Percentiles rank a stretch among this genome's conserved stretches.
phyloP scores from a whole-genome alignment of 2,113 vertebrate genomes.

The Heliornis fulica region DNA sequence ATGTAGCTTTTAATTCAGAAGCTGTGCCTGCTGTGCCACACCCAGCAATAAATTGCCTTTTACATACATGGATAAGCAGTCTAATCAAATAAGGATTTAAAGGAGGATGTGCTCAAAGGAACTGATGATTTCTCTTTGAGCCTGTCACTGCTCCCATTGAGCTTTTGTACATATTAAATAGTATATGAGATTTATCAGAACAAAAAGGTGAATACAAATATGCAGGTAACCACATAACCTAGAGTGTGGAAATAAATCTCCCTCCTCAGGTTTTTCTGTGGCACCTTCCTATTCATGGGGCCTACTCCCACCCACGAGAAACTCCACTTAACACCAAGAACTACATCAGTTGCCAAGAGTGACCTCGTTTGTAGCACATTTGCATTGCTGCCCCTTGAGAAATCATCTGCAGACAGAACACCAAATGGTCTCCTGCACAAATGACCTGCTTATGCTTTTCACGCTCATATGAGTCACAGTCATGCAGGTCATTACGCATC shows the following conservation, averaged over 20 bases:
- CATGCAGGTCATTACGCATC: not conserved
- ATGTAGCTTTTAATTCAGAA: not conserved
- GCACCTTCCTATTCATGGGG: not conserved
- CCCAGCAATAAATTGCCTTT: slow-evolving; percentile 23
- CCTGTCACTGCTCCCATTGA: not conserved
- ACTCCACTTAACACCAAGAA: not conserved
- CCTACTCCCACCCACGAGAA: not conserved
- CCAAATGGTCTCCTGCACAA: not conserved
- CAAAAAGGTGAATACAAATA: not conserved
- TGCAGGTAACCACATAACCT: not conserved
- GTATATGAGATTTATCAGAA: not conserved
- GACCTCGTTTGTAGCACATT: not conserved
- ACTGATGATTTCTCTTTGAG: not conserved
- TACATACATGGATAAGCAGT: slow-evolving; percentile 24
- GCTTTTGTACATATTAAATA: not conserved
- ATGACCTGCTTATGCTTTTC: not conserved
- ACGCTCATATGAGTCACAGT: not conserved
- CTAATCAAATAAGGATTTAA: slow-evolving; percentile 43
- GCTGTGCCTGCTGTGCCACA: not conserved
- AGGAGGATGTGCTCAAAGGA: not conserved
- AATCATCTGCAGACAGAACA: not conserved
- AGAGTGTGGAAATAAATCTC: not conserved
- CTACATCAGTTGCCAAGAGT: not conserved
- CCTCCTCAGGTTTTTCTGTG: not conserved
- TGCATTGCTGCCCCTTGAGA: not conserved